Conservation (phyloP, 1,140 invertebrate genomes). For the Monomorium pharaonis region DNA sequence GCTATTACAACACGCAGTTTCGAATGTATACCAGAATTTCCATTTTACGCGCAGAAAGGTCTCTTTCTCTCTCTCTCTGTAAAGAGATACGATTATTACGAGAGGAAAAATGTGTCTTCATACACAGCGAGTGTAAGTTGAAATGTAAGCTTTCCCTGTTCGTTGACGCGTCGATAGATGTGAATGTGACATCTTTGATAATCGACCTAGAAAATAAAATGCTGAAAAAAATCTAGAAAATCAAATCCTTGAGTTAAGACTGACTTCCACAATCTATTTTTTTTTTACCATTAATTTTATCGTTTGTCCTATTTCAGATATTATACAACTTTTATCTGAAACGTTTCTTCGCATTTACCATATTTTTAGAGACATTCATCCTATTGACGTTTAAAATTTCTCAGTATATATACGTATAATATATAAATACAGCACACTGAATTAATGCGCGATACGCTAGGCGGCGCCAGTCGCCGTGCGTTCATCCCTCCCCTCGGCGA, state of each 20-base stretch:
- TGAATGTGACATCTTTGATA: not conserved
- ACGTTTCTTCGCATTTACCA: too few relatives aligned
- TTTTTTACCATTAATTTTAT: too few relatives aligned
- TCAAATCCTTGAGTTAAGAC: not conserved
- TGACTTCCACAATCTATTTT: not conserved
- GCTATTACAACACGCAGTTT: conserved; percentile 35
- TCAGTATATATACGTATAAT: too few relatives aligned
- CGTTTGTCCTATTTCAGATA: too few relatives aligned
- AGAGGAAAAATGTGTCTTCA: not conserved
- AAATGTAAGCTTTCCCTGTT: conserved; percentile 14
- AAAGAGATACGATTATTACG: not conserved
- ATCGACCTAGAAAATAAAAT: conserved; percentile 7
- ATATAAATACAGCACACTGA: conserved; percentile 18
- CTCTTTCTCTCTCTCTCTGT: not conserved
- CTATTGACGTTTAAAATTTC: too few relatives aligned
- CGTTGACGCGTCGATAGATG: not conserved
- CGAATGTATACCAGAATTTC: not conserved
- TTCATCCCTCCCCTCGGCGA: conserved; percentile 61
- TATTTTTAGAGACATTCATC: too few relatives aligned
- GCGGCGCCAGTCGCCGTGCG: conserved; percentile 41
- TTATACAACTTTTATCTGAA: too few relatives aligned
- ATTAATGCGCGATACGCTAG: not conserved
- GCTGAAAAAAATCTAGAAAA: not conserved
- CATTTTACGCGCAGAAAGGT: not conserved
- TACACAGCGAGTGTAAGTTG: not conserved